phyloP scores from a whole-genome alignment of 2,888 invertebrate species.

The Latrodectus elegans region DNA sequence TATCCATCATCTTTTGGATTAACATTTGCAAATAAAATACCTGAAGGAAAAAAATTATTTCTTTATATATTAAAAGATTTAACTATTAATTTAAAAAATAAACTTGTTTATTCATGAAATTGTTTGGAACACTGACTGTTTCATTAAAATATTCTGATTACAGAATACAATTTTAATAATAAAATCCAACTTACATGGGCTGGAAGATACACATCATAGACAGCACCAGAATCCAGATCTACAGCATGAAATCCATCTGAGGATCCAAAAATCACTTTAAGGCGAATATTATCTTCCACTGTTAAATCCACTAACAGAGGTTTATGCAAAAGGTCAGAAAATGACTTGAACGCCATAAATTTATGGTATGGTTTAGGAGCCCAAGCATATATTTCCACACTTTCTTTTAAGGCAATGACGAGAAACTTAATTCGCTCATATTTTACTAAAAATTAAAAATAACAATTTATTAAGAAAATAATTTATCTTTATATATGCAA shows the following conservation, averaged over 20 bases:
- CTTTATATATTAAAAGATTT: no score
- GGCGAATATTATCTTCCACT: slow-evolving; percentile 98
- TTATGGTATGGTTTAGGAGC: slow-evolving; percentile 99
- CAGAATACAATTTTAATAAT: no score
- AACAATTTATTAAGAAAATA: slow-evolving; percentile 11
- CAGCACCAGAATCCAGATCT: slow-evolving; percentile 98
- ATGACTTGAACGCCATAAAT: slow-evolving; percentile 99
- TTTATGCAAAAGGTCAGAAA: slow-evolving; percentile 82
- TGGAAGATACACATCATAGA: slow-evolving; percentile 99
- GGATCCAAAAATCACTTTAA: slow-evolving; percentile 99
- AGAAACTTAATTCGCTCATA: slow-evolving; percentile 99
- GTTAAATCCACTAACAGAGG: slow-evolving; percentile 98
- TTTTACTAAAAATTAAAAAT: slow-evolving; percentile 81
- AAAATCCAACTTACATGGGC: slow-evolving; percentile 86
- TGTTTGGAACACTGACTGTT: no score
- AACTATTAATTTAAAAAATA: no score
- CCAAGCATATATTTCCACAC: slow-evolving; percentile 99
- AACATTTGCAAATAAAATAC: no score
- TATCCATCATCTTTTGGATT: no score
- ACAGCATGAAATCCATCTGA: slow-evolving; percentile 99
- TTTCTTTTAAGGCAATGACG: slow-evolving; percentile 98
- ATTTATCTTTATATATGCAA: no score
- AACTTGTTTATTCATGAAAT: no score
- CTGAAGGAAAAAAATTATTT: no score
- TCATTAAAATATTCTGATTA: no score